A percentile compares a stretch with the other conserved stretches of the same genome.
Conservation (phyloP, 2,113 vertebrate genomes). For the Pseudorectes ferrugineus region DNA sequence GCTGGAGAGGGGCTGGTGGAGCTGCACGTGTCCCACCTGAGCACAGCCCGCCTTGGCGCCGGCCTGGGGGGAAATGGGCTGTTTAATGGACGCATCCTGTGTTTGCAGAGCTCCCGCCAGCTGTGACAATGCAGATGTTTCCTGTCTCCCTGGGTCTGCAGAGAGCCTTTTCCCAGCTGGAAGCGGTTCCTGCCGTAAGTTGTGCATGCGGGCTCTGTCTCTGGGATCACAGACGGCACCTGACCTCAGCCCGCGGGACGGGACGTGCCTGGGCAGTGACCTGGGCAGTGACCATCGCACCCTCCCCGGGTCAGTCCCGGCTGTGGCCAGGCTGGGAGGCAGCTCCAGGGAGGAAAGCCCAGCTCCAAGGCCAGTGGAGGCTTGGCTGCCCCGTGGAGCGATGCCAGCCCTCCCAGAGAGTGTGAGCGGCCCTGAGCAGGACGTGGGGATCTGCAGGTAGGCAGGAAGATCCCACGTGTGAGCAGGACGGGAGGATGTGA, state of each 20-base stretch:
- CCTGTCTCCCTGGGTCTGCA: constrained; percentile 12
- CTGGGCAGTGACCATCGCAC: neutral
- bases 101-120: neutral
- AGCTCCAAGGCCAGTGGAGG: neutral
- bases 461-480: neutral
- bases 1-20: neutral
- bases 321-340: neutral
- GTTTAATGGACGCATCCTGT: neutral
- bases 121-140: constrained; percentile 46
- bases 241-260: rapidly evolving
- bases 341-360: neutral
- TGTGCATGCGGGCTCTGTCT: rapidly evolving
- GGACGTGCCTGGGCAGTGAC: neutral
- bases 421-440: rapidly evolving
- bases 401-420: neutral
- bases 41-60: rapidly evolving
- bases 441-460: neutral
- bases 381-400: neutral
- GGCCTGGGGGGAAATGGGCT: neutral
- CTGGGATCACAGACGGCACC: rapidly evolving
- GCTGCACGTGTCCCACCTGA: neutral
- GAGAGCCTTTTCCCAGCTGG: neutral
- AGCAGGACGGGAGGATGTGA: neutral
- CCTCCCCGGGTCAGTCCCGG: neutral
- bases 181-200: neutral